Percentiles rank a stretch among this genome's conserved stretches.
phyloP scores from a whole-genome alignment of 2,113 vertebrate genomes.

The Hypocryptadius cinnamomeus region DNA sequence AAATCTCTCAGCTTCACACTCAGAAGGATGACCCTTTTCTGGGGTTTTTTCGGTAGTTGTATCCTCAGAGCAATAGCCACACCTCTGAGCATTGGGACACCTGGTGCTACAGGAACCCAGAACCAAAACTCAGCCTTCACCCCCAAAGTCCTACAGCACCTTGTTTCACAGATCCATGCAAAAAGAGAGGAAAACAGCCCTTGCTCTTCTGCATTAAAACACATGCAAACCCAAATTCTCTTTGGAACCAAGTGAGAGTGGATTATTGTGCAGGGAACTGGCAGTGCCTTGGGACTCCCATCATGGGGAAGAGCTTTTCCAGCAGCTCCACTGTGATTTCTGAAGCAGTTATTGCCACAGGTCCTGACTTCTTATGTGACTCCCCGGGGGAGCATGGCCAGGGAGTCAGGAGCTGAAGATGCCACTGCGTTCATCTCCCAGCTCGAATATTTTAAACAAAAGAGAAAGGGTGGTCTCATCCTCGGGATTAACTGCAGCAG shows the following conservation, averaged over 20 bases:
- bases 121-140: fast-evolving
- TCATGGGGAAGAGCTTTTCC: background rate
- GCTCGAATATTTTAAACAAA: background rate
- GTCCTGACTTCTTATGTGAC: background rate
- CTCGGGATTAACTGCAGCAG: background rate
- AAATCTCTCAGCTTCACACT: background rate
- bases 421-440: background rate
- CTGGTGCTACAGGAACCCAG: background rate
- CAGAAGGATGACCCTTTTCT: background rate
- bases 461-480: background rate
- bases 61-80: background rate
- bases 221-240: background rate
- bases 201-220: background rate
- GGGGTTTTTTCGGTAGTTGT: background rate
- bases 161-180: fast-evolving
- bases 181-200: background rate
- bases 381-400: background rate
- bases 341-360: background rate
- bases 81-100: background rate
- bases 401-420: background rate
- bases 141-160: background rate
- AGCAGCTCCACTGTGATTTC: background rate
- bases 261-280: background rate
- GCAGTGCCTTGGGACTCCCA: background rate
- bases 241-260: background rate